Base-by-base conservation (phyloP, 2,113 vertebrate species). In the Piaya cayana region DNA sequence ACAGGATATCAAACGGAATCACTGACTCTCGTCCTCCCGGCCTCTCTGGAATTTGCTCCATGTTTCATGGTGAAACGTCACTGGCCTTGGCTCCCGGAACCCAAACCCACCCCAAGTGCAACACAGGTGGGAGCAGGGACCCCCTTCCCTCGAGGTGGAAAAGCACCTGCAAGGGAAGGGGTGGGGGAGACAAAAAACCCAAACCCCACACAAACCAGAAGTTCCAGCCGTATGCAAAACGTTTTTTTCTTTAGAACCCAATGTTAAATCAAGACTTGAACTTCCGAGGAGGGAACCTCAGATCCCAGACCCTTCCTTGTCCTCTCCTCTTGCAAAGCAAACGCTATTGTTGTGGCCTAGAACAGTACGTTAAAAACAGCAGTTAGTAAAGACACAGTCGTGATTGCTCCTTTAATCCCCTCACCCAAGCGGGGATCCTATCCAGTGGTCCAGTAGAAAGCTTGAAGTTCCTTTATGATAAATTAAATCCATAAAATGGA, bases 341-440 rank as follows among this genome's bases (percentile, higher is more conserved):
- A 95, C 59, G n/a, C 75, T 95, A 88, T 84, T 87, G 72, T 77
- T 94, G 87, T 69, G 79, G 86, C 76, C 91, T 82, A 78, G 17
- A 94, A 94, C 91, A 96, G 92, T 94, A 97, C 91, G 88, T 93
- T 82, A 79, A 87, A 94, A 95, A 91, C 95, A 96, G 94, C 92
- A 97, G 96, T 96, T 95, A 96, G 84, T 93, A 90, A 97, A 97
- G 95, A 96, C 91, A 97, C 94, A 90, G 78, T 90, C 96, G 93
- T 96, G 95, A 95, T 68, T 90, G 53, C 95, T 75, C 65, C 69
- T 94, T 86, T 91, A 82, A 82, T 37, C 85, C 87, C 82, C 70
- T 93, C 79, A 56, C 65, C 74, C 93, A 74, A 94, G 89, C 88
- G 91, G 92, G 88, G 72, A 30, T 86, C 76, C 86, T 92, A 67